Base-by-base conservation (phyloP, 2,113 vertebrate genomes). In the Pachyramphus minor region DNA sequence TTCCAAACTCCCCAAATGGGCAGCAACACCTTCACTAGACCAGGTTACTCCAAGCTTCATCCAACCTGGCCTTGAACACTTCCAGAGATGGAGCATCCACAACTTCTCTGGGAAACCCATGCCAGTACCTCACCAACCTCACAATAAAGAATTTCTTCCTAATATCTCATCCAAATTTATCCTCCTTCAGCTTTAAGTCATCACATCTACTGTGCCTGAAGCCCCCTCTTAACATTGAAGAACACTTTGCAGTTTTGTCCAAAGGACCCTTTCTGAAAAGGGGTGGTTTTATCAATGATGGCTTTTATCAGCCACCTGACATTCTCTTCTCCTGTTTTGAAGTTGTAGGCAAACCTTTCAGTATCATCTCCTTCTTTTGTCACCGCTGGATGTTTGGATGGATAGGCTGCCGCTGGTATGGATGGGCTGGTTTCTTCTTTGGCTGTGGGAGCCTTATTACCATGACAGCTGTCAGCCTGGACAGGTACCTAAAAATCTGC, bases 311-410 rank as follows among this genome's bases (percentile, higher is more conserved):
- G 7, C 50, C 24, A 35, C 4, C 33, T 96, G 93, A 92, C 21
- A 20, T 37, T 72, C 5, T 62, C 23, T 59, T 94, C 33, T 94
- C 31, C 53, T 49, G 78, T 42, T 42, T 85, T 86, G 49, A 86
- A 99, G 99, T 99, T 88, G 98, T 98, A 87, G 99, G 99, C 84
- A 99, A 99, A 86, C 99, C 99, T 3, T 99, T 99, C 95, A 98
- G 98, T 66, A 90, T 99, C n/a, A 98, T 99, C 60, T 99, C 99
- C 67, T 99, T 99, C 97, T 98, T 99, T 62, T 98, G 97, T 67
- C 99, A 99, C 81, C 99, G 99, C 92, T 99, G 99, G 99, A 81
- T 99, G 84, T 99, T 99, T 14, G 99, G 99, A 66, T 99, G 99
- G 99, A 97, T 98, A 9, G 98, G 98, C 69, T 99, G 99, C 89